Evolutionary conservation across 2,113 vertebrate species (phyloP), one percentile per base, ranked within the genome.

Genomic region (Corythornis vintsioides): DNA sequence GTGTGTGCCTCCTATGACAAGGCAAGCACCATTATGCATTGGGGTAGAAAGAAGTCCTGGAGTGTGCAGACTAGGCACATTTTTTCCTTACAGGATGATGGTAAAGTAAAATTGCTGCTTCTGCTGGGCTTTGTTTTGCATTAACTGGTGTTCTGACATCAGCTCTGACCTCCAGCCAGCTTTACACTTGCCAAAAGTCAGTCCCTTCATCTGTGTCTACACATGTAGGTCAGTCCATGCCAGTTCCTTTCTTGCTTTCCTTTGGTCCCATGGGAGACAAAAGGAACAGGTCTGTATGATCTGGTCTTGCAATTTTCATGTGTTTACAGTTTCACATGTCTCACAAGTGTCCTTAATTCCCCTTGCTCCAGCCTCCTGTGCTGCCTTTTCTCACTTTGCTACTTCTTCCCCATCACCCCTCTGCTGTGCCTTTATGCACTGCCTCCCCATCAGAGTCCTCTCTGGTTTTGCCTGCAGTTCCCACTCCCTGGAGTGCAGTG

Each of bases 171-270:
- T 86, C 77, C 57, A 81, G 57, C 69, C 35, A 80, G 48, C 24
- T 88, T 92, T 71, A 71, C 20, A 76, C 33, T 61, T 89, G 83
- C 89, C 61, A 61, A 45, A 92, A 64, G 72, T 81, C 69, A 74
- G 15, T 83, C n/a, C 21, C 26, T 65, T 92, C 69, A 21, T 85
- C 64, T 85, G 63, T 52, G 19, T 56, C 48, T 89, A 67, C n/a
- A n/a, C 38, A 33, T 45, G 56, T 71, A 71, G 83, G 75, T 69
- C 45, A 20, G 21, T 80, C 24, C 21, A 12, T n/a, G 59, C 33
- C 7, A 1, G 10, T 67, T 91, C 13, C 20, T 47, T 79, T 82
- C 45, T 25, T 77, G 21, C 61, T 59, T 94, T 71, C 18, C 55
- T 78, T 67, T 55, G 26, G 50, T 80, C 77, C 43, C 8, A 0